phyloP scores from a whole-genome alignment of 2,113 vertebrate species.

The Zosterops japonicus region DNA sequence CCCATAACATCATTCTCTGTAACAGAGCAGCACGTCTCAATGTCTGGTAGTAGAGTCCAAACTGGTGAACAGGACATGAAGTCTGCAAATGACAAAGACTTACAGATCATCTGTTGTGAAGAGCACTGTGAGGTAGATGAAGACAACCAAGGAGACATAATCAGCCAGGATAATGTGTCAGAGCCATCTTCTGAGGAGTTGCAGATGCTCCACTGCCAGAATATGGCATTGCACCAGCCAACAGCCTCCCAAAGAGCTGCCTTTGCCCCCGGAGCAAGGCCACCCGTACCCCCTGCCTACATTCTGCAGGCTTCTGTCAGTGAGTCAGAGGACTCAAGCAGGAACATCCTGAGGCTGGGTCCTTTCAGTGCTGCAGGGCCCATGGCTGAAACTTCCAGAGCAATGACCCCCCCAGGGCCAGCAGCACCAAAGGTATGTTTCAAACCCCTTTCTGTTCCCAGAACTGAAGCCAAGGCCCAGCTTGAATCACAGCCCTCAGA shows the following conservation, averaged over 20 bases:
- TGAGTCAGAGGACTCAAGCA: background rate
- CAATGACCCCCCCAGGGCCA: background rate
- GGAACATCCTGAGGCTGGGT: background rate
- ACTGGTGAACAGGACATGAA: rapidly evolving
- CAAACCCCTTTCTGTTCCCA: background rate
- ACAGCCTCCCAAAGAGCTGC: background rate
- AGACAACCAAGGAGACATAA: background rate
- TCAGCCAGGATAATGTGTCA: background rate
- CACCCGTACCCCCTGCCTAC: background rate
- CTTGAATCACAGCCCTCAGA: background rate
- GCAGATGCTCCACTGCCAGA: background rate
- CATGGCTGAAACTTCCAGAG: background rate
- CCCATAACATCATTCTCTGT: background rate
- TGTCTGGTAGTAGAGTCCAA: background rate
- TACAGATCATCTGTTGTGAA: background rate
- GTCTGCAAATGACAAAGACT: rapidly evolving
- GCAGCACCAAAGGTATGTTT: background rate
- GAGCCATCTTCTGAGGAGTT: background rate
- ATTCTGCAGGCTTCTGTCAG: background rate
- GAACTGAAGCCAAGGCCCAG: background rate
- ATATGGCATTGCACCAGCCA: background rate
- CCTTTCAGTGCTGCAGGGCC: background rate
- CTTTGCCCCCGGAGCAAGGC: background rate
- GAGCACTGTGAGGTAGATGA: background rate
- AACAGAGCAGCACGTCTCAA: background rate